phyloP scores from a whole-genome alignment of 2,888 invertebrate genomes.

The Caenorhabditis afra region DNA sequence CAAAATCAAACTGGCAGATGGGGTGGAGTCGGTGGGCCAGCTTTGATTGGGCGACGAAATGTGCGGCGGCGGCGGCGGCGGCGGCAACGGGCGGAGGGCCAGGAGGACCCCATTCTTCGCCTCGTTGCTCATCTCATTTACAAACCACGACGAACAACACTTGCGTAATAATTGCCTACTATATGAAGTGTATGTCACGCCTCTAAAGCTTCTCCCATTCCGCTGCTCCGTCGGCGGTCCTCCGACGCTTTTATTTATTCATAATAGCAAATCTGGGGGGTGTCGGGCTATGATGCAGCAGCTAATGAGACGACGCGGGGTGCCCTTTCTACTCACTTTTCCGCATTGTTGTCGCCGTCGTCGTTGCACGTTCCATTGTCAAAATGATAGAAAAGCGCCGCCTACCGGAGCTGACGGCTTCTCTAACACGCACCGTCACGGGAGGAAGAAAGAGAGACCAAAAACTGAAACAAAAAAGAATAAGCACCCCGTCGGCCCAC shows the following conservation, averaged over 20 bases:
- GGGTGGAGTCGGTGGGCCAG: conserved; percentile 53
- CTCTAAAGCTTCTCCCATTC: conserved; percentile 19
- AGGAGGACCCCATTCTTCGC: conserved; percentile 55
- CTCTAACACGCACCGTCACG: conserved; percentile 3
- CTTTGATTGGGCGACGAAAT: conserved; percentile 58
- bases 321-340: conserved; percentile 29
- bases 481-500: background rate
- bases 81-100: conserved; percentile 4
- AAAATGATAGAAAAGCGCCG: conserved; percentile 21
- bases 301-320: conserved; percentile 50
- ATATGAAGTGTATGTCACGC: conserved; percentile 54
- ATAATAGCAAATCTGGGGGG: conserved; percentile 24
- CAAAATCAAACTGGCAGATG: conserved; percentile 57
- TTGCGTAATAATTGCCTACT: conserved; percentile 59
- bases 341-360: conserved; percentile 25
- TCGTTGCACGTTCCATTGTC: conserved; percentile 22
- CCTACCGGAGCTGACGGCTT: conserved; percentile 37
- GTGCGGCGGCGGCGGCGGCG: conserved; percentile 33
- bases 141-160: conserved; percentile 53
- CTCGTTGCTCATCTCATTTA: conserved; percentile 58
- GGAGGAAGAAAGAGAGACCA: background rate
- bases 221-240: conserved; percentile 19
- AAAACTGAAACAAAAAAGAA: conserved; percentile 12
- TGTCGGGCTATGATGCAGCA: background rate
- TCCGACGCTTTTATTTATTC: background rate